phyloP scores from a whole-genome alignment of 1,140 invertebrate species.

The Pararge aegeria region DNA sequence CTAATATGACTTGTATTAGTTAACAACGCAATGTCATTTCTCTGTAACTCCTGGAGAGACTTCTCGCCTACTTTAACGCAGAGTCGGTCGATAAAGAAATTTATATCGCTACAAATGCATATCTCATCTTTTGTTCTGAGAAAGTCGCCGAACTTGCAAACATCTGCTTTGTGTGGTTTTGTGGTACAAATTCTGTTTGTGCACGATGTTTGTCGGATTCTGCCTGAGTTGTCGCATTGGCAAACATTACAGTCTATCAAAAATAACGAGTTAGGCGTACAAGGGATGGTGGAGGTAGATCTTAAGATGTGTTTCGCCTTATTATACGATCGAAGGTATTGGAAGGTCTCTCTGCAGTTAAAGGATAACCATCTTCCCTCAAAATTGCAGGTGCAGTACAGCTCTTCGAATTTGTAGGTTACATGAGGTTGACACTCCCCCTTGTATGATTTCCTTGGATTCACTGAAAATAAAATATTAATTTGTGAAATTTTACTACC shows the following conservation, averaged over 20 bases:
- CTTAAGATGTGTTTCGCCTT: conserved; percentile 2
- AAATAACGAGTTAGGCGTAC: conserved; percentile 34
- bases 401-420: conserved; percentile 27
- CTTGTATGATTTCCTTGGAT: conserved; percentile 8
- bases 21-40: conserved; percentile 18
- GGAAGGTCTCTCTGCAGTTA: conserved; percentile 38
- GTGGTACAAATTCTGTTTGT: conserved; percentile 37
- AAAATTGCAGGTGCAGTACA: conserved; percentile 41
- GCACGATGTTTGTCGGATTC: conserved; percentile 32
- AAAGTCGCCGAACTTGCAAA: conserved; percentile 39
- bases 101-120: conserved; percentile 44
- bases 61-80: conserved; percentile 35
- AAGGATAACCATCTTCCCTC: conserved; percentile 43
- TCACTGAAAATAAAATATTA: conserved; percentile 28
- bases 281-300: conserved; percentile 27
- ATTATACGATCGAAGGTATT: conserved; percentile 13
- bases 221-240: conserved; percentile 25
- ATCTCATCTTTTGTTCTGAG: conserved; percentile 36
- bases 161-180: conserved; percentile 35
- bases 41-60: conserved; percentile 28
- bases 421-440: conserved; percentile 37
- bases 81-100: conserved; percentile 42
- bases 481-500: too few relatives aligned
- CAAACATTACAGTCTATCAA: conserved; percentile 52
- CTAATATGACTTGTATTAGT: conserved; percentile 18